Base-by-base conservation (phyloP, 2,113 vertebrate species). In the Blennius ocellaris region DNA sequence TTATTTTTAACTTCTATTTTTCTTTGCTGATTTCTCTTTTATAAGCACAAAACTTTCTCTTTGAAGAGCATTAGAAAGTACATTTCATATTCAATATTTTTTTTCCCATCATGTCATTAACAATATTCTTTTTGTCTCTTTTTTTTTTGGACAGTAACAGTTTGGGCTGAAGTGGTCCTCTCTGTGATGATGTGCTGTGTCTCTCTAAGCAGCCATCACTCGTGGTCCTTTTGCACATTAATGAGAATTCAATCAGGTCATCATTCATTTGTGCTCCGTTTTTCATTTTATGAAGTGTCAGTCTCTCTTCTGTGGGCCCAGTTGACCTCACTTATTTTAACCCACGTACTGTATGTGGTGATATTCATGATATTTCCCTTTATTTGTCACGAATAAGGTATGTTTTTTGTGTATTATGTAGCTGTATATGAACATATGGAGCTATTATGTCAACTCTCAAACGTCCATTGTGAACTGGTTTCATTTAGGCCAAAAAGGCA, bases 201-300 rank as follows among this genome's bases (percentile, higher is more conserved):
- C 10, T 71, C 47, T 55, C 14, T 39, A 9, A 56, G 39, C 17
- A 53, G 75, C 49, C 51, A 73, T 83, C 67, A 30, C 37, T 81
- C 78, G 78, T 52, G 37, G 37, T 73, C 80, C 63, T 65, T 30
- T 68, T 30, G 56, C 37, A 79, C 36, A 87, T 80, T 79, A 81
- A 86, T 79, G 81, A 51, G 49, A 64, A 80, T 74, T 56, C 66
- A 77, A 63, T 78, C 61, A 85, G 77, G 73, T 74, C 66, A 90
- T 91, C 76, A 76, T 60, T 90, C 84, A 79, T 83, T 73, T 75
- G 8, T 62, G 80, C 80, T 87, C 74, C 80, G 44, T 73, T 85
- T 86, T 83, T 80, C 38, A 87, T 90, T 89, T 90, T 59, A 86
- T 56, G 80, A 89, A 90, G 83, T 86, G 80, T 62, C 63, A 74